Base-by-base conservation (phyloP, 2,888 invertebrate species). In the Nemapogon koenigi region DNA sequence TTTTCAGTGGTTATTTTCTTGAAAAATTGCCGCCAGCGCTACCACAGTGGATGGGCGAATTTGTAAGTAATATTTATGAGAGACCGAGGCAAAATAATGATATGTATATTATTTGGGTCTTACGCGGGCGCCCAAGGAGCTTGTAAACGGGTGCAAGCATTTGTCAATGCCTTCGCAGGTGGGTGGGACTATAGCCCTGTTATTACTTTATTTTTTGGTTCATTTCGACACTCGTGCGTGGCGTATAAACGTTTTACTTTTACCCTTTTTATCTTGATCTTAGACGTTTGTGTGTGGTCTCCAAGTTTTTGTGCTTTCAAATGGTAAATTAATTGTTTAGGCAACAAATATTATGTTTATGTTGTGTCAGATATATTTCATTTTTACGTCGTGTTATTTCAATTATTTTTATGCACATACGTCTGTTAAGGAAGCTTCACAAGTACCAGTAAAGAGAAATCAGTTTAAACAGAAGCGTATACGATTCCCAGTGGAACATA, bases 151-250 rank as follows among this genome's bases (percentile, higher is more conserved):
- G 53, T 25, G 35, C 27, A 57, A 56, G 58, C 64, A 72, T 76
- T 75, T 72, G 69, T 76, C 73, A 72, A 63, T 61, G 66, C 58
- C 59, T 50, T 17, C 57, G 54, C 67, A 68, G 71, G 75, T 75
- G 71, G 70, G 70, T 59, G 52, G 49, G 14, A 45, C 51, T 58
- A 57, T 56, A 55, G 57, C 59, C 57, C 58, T 61, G 55, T 64
- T 71, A 66, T 65, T 70, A 64, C 62, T 62, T 64, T 60, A 61
- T 57, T 68, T 66, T 71, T 61, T 57, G 55, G 55, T 57, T 58
- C 57, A 60, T 65, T 66, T 61, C 59, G 55, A 64, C 64, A 65
- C 57, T 19, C 33, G 13, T 16, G 33, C 11, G 16, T 18, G 11
- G 17, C 28, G 33, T 33, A 33, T 33, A 19, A 26, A 26, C 26